Base-by-base conservation (phyloP, 2,113 vertebrate genomes). In the Camarhynchus parvulus region DNA sequence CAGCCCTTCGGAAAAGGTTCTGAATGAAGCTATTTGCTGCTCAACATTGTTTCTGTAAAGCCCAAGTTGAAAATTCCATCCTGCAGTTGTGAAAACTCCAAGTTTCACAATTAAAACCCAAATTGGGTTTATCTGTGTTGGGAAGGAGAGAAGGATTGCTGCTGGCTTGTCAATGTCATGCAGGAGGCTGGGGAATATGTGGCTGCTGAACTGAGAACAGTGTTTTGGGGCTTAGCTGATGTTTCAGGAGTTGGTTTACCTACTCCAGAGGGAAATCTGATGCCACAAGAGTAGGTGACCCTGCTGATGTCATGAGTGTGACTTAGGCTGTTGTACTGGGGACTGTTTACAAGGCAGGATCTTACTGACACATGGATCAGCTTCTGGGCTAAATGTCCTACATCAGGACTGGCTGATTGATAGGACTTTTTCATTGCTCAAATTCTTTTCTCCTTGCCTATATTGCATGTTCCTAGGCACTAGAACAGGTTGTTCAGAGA, bases 21-120 rank as follows among this genome's bases (percentile, higher is more conserved):
- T 28, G 15, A 41, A 21, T 5, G 1, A 16, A 42, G 15, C 22
- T 49, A 0, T 2, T 64, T 68, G 22, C 53, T 8, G 0, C 62
- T 64, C 70, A 7, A 1, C 13, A 1, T 46, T 41, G 22, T 64
- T 81, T 63, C 69, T 66, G 17, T 56, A 23, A 84, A 81, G 33
- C 63, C 33, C 47, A 15, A 20, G 31, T 41, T 49, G 70, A 64
- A 83, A 18, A 30, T 61, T 76, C 33, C 0, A 0, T 24, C 66
- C 35, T 25, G 61, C 2, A 2, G 18, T 56, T 66, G 41, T 33
- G 59, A 3, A 7, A 61, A 64, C 56, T 55, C 17, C 5, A 44
- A 8, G 21, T 81, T 78, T 56, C 1, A 4, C n/a, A 6, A 5
- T 35, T 85, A 44, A 37, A 64, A 17, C 7, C 7, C 19, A 5